Evolutionary conservation across 1,140 invertebrate genomes (phyloP).

Genomic region (Procambarus virginalis): DNA sequence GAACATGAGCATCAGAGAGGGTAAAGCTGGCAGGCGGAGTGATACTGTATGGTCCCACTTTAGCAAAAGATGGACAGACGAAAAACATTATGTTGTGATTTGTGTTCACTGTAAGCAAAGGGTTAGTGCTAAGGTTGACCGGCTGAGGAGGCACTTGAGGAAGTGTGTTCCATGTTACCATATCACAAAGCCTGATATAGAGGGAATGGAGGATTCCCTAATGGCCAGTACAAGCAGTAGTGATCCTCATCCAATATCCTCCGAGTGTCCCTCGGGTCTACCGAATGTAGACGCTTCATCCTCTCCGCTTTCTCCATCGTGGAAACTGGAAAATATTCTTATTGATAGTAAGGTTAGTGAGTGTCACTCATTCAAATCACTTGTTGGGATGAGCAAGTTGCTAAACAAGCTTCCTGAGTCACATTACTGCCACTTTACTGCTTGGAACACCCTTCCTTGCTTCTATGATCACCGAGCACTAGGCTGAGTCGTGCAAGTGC

Average conservation of each 20-base stretch:
- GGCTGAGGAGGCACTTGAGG: slow-evolving; percentile 62
- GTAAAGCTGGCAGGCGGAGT: slow-evolving; percentile 62
- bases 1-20: slow-evolving; percentile 64
- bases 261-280: slow-evolving; percentile 36
- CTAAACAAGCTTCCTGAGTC: slow-evolving; percentile 52
- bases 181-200: slow-evolving; percentile 51
- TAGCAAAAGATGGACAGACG: slow-evolving; percentile 62
- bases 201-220: slow-evolving; percentile 52
- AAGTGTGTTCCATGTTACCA: slow-evolving; percentile 55
- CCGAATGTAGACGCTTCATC: slow-evolving; percentile 58
- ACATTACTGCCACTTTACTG: slow-evolving; percentile 50
- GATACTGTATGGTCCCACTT: slow-evolving; percentile 64
- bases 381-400: slow-evolving; percentile 55
- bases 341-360: slow-evolving; percentile 67
- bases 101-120: slow-evolving; percentile 63
- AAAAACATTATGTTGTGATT: slow-evolving; percentile 63
- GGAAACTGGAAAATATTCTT: slow-evolving; percentile 64
- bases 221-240: slow-evolving; percentile 54
- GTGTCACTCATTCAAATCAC: slow-evolving; percentile 48
- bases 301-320: slow-evolving; percentile 57
- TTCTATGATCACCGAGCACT: slow-evolving; percentile 54
- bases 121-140: slow-evolving; percentile 62
- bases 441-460: slow-evolving; percentile 59
- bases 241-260: slow-evolving; percentile 48
- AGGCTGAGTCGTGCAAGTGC: slow-evolving; percentile 56